Conservation (phyloP, 2,113 vertebrate species). For the Oxyruncus cristatus region DNA sequence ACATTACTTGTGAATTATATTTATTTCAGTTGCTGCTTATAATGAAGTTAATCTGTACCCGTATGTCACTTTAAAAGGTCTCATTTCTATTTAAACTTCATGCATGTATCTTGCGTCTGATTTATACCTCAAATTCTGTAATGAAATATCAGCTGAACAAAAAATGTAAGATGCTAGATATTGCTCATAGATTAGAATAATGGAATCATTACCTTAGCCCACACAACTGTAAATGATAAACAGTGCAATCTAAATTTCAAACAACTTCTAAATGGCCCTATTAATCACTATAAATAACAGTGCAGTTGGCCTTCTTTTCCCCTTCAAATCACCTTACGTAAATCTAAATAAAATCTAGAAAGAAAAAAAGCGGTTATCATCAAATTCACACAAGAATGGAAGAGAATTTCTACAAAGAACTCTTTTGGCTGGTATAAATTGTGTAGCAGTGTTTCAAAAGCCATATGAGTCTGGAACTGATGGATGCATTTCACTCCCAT, state of each 20-base stretch:
- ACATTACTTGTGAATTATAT: slow-evolving; percentile 69
- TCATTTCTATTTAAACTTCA: slow-evolving; percentile 72
- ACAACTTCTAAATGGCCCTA: slow-evolving; percentile 75
- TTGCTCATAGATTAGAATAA: slow-evolving; percentile 75
- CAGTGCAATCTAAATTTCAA: slow-evolving; percentile 75
- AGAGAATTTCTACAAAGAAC: slow-evolving; percentile 6
- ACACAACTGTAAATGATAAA: slow-evolving; percentile 81
- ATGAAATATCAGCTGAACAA: slow-evolving; percentile 68
- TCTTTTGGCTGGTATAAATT: not conserved
- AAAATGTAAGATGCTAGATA: slow-evolving; percentile 65
- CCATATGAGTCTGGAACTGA: not conserved
- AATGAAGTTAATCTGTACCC: slow-evolving; percentile 70
- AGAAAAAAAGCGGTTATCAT: slow-evolving; percentile 6
- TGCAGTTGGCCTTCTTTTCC: slow-evolving; percentile 57
- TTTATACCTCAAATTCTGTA: slow-evolving; percentile 68
- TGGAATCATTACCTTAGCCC: slow-evolving; percentile 78
- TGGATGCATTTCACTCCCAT: not conserved
- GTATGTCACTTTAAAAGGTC: slow-evolving; percentile 71
- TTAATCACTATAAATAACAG: slow-evolving; percentile 79
- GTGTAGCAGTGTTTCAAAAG: not conserved
- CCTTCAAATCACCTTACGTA: slow-evolving; percentile 67
- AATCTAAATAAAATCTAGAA: slow-evolving; percentile 63
- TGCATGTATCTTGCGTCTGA: slow-evolving; percentile 61
- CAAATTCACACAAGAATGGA: slow-evolving; percentile 16
- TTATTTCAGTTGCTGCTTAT: slow-evolving; percentile 70